Evolutionary conservation across 2,888 invertebrate species (phyloP), one percentile per base, ranked within the genome.

Genomic region (Papilio protenor): DNA sequence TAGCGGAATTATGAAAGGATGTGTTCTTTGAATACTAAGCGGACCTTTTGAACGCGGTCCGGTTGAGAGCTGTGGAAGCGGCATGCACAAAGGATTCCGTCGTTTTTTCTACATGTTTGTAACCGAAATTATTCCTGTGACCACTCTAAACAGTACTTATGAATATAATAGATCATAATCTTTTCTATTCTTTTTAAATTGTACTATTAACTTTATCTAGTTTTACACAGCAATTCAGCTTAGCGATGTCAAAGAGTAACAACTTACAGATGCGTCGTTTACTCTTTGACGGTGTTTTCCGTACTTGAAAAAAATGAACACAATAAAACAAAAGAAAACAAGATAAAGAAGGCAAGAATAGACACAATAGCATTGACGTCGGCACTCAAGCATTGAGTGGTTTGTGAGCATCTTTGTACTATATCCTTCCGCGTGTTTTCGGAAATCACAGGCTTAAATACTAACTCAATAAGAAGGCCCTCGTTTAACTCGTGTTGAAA

Each of bases 21-120:
- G 88, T 90, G 92, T 90, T 88, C 88, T 89, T 89, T 92, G 94
- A 94, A 94, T 94, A 91, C 91, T 92, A 94, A 94, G 85, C 88
- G 89, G 81, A 82, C 83, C 83, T 88, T 91, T 89, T 89, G 86
- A 90, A 90, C 90, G 86, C 85, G 85, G 85, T 82, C 84, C 70
- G 77, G 52, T n/a, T 59, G 40, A 77, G 64, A 64, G 49, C 64
- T 49, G 66, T 76, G 71, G 78, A 78, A 76, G 76, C 77, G 76
- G 76, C 64, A 66, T 21, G 16, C 76, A 74, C 73, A 78, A 80
- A 78, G 78, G 52, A 47, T 47, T 81, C 80, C 71, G 49, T 40
- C 10, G 73, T 71, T 59, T 79, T 78, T 75, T 75, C 27, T 47
- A 10, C 52, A 33, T 52, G 52, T 70, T 69, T 72, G 52, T 49